Base-by-base conservation (phyloP, 2,797 vertebrate genomes). In the Chaunax sp. region DNA sequence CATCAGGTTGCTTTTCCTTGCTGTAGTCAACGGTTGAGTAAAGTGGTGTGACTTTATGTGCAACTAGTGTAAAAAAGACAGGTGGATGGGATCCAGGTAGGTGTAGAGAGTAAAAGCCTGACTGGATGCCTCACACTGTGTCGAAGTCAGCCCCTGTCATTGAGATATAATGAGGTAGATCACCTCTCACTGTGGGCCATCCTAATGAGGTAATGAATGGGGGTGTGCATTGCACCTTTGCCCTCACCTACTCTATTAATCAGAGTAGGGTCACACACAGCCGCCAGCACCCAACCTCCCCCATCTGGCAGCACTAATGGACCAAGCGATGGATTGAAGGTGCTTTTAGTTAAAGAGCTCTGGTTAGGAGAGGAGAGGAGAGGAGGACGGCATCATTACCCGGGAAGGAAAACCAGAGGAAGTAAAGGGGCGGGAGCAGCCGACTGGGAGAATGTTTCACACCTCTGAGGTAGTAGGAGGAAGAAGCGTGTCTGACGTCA, bases 171-270 rank as follows among this genome's bases (percentile, higher is more conserved):
- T 92, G 90, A 93, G 90, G 80, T 78, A 91, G 89, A 91, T 91
- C 92, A 93, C 92, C 92, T 93, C 88, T 82, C 86, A 80, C 88
- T 83, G 90, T 75, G 78, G 85, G 85, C 89, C 89, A 85, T 90
- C 89, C 86, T 93, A 93, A 93, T 91, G 90, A 92, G 91, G 84
- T 92, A 94, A 94, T 94, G 91, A 93, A 91, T 82, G 83, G 87
- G 88, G 85, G 77, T 65, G 85, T 78, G 83, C 71, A 50, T 79
- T 64, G 77, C 87, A 88, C 89, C 81, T 90, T 87, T 91, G 89
- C 83, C 87, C 92, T 91, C 89, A 90, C 92, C 90, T 90, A 92
- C 87, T 92, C 90, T 89, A 93, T 93, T 93, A 94, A 94, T 93
- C 92, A 93, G 83, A 93, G 87, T 47, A 87, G 90, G 87, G 91